Conservation (phyloP, 2,797 vertebrate genomes). For the Netta rufina region DNA sequence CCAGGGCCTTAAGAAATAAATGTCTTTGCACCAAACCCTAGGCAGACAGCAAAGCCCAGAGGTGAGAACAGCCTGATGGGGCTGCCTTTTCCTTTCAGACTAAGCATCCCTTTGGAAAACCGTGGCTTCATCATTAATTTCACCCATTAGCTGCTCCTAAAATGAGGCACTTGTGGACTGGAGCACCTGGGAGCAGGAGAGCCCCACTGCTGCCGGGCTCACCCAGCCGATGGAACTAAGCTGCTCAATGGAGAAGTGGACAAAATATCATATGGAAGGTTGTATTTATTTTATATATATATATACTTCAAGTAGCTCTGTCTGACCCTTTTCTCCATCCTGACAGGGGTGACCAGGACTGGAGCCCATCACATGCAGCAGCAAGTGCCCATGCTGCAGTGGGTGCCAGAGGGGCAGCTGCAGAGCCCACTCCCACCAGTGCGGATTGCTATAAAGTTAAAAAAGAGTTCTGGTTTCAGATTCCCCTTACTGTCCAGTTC, state of each 20-base stretch:
- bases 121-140: neutral
- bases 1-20: neutral
- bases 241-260: fast-evolving
- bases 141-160: neutral
- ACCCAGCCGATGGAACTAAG: neutral
- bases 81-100: neutral
- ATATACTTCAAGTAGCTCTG: neutral
- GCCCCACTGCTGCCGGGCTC: neutral
- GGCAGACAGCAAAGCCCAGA: neutral
- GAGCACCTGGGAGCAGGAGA: neutral
- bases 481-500: too few relatives aligned
- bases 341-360: neutral
- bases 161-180: fast-evolving
- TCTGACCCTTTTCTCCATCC: neutral
- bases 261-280: neutral
- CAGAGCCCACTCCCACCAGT: too few relatives aligned
- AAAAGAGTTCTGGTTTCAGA: too few relatives aligned
- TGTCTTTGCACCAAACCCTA: neutral
- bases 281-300: neutral
- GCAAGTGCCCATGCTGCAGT: too few relatives aligned
- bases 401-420: too few relatives aligned
- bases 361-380: fast-evolving
- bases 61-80: neutral
- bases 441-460: too few relatives aligned
- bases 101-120: too few relatives aligned